phyloP scores from a whole-genome alignment of 2,113 vertebrate species.

The Rynchops niger region DNA sequence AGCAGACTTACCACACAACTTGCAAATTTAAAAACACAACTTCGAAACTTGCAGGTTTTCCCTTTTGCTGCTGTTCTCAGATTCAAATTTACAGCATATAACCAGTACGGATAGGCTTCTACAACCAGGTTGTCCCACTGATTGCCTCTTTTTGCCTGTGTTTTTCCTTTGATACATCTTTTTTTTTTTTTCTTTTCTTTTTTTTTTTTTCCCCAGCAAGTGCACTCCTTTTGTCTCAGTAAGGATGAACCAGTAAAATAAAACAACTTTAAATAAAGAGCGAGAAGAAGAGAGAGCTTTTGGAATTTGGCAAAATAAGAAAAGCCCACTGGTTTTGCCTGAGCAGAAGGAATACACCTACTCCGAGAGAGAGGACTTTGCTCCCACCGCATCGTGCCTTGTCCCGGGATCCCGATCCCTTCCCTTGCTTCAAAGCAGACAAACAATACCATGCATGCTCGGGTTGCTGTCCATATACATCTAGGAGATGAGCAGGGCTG shows the following conservation, averaged over 20 bases:
- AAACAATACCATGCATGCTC: slow-evolving; percentile 20
- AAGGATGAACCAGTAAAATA: slow-evolving; percentile 20
- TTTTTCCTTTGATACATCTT: background rate
- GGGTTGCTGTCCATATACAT: slow-evolving; percentile 6
- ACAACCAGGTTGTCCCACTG: slow-evolving; percentile 44
- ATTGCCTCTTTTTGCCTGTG: slow-evolving; percentile 5
- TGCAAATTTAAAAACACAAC: slow-evolving; percentile 60
- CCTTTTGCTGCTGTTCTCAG: slow-evolving; percentile 51
- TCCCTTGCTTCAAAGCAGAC: slow-evolving; percentile 17
- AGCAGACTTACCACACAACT: slow-evolving; percentile 75
- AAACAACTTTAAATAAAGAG: background rate
- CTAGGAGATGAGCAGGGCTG: slow-evolving; percentile 48
- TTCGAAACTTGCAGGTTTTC: slow-evolving; percentile 52
- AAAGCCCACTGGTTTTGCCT: slow-evolving; percentile 15
- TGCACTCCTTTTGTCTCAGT: slow-evolving; percentile 34
- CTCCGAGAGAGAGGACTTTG: background rate
- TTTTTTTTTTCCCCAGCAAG: background rate
- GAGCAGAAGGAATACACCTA: slow-evolving; percentile 19
- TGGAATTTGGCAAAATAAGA: slow-evolving; percentile 19
- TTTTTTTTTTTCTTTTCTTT: background rate
- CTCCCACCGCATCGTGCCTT: background rate
- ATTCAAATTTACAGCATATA: slow-evolving; percentile 58
- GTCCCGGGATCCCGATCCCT: background rate
- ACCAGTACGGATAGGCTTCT: slow-evolving; percentile 45
- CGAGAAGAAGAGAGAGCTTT: background rate